phyloP scores from a whole-genome alignment of 2,797 vertebrate species.

The Pseudochirops cupreus region DNA sequence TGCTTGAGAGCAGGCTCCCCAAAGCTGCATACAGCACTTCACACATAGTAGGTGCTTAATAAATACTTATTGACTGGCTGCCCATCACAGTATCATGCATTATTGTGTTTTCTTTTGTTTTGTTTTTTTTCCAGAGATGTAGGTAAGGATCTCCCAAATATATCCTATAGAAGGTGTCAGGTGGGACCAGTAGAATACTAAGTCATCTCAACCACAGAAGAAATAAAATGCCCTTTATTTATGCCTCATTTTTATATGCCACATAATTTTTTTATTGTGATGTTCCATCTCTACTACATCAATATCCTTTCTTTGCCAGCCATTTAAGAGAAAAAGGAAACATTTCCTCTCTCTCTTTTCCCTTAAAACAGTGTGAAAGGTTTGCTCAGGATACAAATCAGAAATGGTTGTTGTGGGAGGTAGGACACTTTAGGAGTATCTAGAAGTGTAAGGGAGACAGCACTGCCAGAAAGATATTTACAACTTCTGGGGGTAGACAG shows the following conservation, averaged over 20 bases:
- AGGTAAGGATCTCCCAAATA: conserved; percentile 57
- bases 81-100: background rate
- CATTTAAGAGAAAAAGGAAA: conserved; percentile 64
- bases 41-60: background rate
- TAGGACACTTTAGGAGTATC: conserved; percentile 60
- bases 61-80: background rate
- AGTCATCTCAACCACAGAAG: conserved; percentile 38
- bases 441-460: conserved; percentile 47
- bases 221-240: conserved; percentile 67
- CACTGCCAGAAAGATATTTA: conserved; percentile 66
- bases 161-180: conserved; percentile 47
- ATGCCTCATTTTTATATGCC: conserved; percentile 59
- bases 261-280: conserved; percentile 77
- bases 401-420: conserved; percentile 66
- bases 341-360: conserved; percentile 66
- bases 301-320: conserved; percentile 62
- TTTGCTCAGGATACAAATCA: conserved; percentile 59
- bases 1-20: background rate
- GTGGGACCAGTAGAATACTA: conserved; percentile 34
- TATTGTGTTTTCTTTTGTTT: too few species aligned
- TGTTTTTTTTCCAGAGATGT: background rate
- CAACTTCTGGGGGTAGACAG: conserved; percentile 70
- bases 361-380: conserved; percentile 57
- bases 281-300: conserved; percentile 63
- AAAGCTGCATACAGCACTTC: background rate